Conservation (phyloP, 2,888 invertebrate genomes). For the Stenodema calcarata region DNA sequence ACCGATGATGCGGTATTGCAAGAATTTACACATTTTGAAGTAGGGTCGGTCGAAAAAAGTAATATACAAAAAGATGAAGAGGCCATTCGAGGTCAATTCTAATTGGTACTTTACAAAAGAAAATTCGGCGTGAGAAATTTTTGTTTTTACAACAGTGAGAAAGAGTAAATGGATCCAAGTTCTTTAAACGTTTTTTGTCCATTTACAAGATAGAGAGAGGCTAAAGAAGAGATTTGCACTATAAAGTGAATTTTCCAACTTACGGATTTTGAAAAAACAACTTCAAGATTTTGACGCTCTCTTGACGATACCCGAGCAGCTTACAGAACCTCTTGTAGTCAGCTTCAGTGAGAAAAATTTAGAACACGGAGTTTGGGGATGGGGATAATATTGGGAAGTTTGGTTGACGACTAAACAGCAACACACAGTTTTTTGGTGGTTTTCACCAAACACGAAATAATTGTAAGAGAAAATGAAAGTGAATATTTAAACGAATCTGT, state of each 20-base stretch:
- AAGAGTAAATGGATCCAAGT: slow-evolving; percentile 26
- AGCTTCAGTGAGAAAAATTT: slow-evolving; percentile 29
- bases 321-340: not conserved
- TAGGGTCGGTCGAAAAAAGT: slow-evolving; percentile 2
- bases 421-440: slow-evolving; percentile 48
- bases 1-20: not conserved
- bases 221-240: slow-evolving; percentile 16
- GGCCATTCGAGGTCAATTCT: not conserved
- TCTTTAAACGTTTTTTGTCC: slow-evolving; percentile 17
- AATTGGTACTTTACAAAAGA: slow-evolving; percentile 46
- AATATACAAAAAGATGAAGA: slow-evolving; percentile 36
- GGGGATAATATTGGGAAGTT: slow-evolving; percentile 11
- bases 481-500: not conserved
- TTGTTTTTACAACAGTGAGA: slow-evolving; percentile 35
- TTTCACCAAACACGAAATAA: not conserved
- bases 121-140: slow-evolving; percentile 41
- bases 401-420: slow-evolving; percentile 51
- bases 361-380: slow-evolving; percentile 10
- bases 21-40: slow-evolving; percentile 26
- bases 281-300: slow-evolving; percentile 37
- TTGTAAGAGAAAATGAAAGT: not conserved
- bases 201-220: slow-evolving; percentile 28
- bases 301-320: slow-evolving; percentile 32
- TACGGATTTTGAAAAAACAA: slow-evolving; percentile 38
- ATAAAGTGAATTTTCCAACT: slow-evolving; percentile 15